A percentile compares a stretch with the other conserved stretches of the same genome.
Conservation (phyloP, 35 echinoderm and acorn worm genomes). For the Ophioderma brevispina region DNA sequence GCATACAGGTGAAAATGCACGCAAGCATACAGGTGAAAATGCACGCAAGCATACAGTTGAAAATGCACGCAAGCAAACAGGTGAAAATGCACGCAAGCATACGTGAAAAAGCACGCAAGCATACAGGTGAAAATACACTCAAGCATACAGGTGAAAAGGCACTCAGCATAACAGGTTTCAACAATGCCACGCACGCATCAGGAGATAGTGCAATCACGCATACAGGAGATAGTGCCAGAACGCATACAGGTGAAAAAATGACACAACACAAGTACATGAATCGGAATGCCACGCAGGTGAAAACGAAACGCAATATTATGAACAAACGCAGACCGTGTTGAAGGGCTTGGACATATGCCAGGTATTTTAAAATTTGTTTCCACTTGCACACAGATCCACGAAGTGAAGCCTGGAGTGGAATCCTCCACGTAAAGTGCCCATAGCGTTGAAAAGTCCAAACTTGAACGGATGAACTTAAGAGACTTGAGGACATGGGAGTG, state of each 20-base stretch:
- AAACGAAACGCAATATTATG: not conserved
- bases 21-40: too few species aligned
- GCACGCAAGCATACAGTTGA: too few species aligned
- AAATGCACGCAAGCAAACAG: too few species aligned
- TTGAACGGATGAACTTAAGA: slow-evolving; percentile 55
- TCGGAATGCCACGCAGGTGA: too few species aligned
- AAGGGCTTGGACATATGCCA: slow-evolving; percentile 47
- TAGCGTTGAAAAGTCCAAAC: slow-evolving; percentile 47
- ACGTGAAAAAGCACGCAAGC: too few species aligned
- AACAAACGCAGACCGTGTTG: not conserved
- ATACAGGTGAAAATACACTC: too few species aligned
- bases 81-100: too few species aligned
- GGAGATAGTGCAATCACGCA: not conserved
- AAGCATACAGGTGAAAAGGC: too few species aligned
- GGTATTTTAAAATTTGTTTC: slow-evolving; percentile 34
- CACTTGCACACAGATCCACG: not conserved
- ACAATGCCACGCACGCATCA: not conserved
- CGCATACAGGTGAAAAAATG: too few species aligned
- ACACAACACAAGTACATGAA: too few species aligned
- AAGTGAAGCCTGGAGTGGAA: slow-evolving; percentile 3
- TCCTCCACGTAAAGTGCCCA: slow-evolving; percentile 39
- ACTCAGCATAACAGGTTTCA: not conserved
- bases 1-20: too few species aligned
- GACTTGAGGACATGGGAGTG: slow-evolving; percentile 46
- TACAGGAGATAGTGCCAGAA: not conserved